These are phyloP conservation scores for Thymelicus sylvestris DNA, from an alignment of 2,888 invertebrate genomes.

Conservation along the genomic window DNA sequence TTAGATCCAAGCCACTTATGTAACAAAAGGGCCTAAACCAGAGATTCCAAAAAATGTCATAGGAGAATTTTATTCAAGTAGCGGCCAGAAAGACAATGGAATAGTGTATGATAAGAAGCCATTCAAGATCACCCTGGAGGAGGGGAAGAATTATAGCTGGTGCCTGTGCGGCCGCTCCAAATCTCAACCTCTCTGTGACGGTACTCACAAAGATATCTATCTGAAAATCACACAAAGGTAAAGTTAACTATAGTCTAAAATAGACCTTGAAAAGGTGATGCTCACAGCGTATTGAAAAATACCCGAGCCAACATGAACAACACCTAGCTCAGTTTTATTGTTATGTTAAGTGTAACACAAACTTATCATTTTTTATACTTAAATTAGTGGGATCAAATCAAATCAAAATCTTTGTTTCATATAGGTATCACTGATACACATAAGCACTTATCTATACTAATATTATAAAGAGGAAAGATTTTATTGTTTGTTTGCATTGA, in stretches of 20 bases:
- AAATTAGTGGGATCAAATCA: too few species aligned
- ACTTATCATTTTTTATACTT: too few species aligned
- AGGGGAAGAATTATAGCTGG: slow-evolving; percentile 94
- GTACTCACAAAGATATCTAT: slow-evolving; percentile 91
- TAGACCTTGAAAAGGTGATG: background rate
- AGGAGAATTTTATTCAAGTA: slow-evolving; percentile 85
- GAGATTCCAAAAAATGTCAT: slow-evolving; percentile 89
- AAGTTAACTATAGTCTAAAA: background rate
- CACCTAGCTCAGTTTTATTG: too few species aligned
- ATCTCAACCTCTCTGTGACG: slow-evolving; percentile 97
- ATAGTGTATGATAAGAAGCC: slow-evolving; percentile 95
- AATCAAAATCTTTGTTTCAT: too few species aligned
- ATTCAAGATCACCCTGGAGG: slow-evolving; percentile 89
- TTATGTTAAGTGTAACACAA: too few species aligned
- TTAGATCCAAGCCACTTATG: slow-evolving; percentile 60
- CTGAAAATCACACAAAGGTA: slow-evolving; percentile 90
- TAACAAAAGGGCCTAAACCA: slow-evolving; percentile 70
- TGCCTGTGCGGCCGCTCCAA: slow-evolving; percentile 97
- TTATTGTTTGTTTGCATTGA: too few species aligned
- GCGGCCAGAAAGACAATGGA: slow-evolving; percentile 89
- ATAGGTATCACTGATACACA: too few species aligned
- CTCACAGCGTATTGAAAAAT: too few species aligned
- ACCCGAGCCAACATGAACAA: too few species aligned
- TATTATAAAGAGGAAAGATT: too few species aligned
- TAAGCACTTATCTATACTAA: too few species aligned